A percentile compares a stretch with the other conserved stretches of the same genome.
Evolutionary conservation across 2,797 vertebrate genomes (phyloP).

Genomic region (Halcyon chelicuti): DNA sequence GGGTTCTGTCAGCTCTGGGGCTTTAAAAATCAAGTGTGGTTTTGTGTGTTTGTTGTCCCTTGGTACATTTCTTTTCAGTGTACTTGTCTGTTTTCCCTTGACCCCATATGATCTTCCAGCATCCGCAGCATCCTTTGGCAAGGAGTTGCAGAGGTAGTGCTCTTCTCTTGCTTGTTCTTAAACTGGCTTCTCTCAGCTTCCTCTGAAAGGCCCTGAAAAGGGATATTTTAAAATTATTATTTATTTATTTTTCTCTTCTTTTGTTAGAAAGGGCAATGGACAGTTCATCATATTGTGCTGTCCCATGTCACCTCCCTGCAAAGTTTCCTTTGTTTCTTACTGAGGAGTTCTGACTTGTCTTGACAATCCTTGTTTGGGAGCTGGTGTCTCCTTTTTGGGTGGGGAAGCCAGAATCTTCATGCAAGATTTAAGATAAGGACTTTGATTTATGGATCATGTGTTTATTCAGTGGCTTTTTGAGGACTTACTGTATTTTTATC

Average conservation of each 20-base stretch:
- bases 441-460: neutral
- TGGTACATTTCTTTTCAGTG: neutral
- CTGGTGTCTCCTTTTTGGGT: neutral
- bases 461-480: neutral
- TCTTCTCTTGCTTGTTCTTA: neutral
- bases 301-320: neutral
- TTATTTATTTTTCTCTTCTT: neutral
- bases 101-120: neutral
- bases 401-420: neutral
- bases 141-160: neutral
- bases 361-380: neutral
- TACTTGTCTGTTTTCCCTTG: neutral
- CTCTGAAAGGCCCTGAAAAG: neutral
- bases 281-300: neutral
- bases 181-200: neutral
- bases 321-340: neutral
- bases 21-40: neutral
- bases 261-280: neutral
- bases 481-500: neutral
- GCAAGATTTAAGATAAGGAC: neutral
- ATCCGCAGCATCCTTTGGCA: neutral
- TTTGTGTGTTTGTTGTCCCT: neutral
- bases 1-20: neutral
- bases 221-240: too few species aligned
- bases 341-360: neutral